Percentiles rank a stretch among this genome's conserved stretches.
These are phyloP conservation scores for Proisotoma minuta DNA, from an alignment of 2,888 invertebrate genomes.

Conservation along the genomic window DNA sequence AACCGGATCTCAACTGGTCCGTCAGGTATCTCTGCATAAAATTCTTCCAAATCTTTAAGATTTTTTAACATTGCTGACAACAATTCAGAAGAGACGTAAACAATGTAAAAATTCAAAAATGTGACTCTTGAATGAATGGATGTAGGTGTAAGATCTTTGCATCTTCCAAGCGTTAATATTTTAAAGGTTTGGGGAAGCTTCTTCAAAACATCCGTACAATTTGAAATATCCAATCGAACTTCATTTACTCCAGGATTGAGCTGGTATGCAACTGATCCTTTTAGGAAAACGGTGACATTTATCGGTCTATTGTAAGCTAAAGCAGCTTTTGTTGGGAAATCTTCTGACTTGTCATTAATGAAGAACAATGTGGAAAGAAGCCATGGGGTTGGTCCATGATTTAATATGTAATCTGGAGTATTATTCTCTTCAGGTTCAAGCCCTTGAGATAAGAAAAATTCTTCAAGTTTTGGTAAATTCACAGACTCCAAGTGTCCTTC, in stretches of 20 bases:
- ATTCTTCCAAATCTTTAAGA: constrained; percentile 9
- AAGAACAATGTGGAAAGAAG: constrained; percentile 17
- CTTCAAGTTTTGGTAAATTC: constrained; percentile 8
- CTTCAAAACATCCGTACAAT: constrained; percentile 2
- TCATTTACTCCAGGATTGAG: constrained; percentile 5
- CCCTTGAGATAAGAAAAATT: constrained; percentile 11
- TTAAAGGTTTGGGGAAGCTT: background rate
- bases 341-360: background rate
- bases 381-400: constrained; percentile 10
- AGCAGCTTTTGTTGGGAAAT: constrained; percentile 9
- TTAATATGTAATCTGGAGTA: constrained; percentile 4
- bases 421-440: constrained; percentile 16
- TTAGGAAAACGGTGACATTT: constrained; percentile 6
- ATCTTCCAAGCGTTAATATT: constrained; percentile 13
- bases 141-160: constrained; percentile 4
- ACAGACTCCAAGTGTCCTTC: background rate
- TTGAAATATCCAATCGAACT: background rate
- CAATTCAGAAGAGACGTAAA: background rate
- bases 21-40: constrained; percentile 16
- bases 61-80: constrained; percentile 8
- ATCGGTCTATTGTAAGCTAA: background rate
- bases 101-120: constrained; percentile 20
- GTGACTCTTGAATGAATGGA: constrained; percentile 3
- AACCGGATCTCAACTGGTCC: constrained; percentile 3
- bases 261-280: constrained; percentile 4